A percentile compares a stretch with the other conserved stretches of the same genome.
These are phyloP conservation scores for Channa striata DNA, from an alignment of 2,797 vertebrate genomes.

Conservation along the genomic window DNA sequence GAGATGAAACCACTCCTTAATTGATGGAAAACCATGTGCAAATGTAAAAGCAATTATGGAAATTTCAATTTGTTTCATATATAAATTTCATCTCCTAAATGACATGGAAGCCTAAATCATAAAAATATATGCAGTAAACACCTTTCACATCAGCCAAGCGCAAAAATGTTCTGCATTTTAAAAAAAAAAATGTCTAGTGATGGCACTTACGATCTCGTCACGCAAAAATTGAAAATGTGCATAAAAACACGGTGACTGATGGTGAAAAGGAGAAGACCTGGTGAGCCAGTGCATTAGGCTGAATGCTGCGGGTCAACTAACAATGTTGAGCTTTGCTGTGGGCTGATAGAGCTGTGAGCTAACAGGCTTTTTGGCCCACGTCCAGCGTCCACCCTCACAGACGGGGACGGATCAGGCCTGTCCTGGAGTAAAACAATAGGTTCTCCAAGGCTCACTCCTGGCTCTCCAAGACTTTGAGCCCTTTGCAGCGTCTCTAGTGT, in stretches of 20 bases:
- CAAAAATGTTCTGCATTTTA: background rate
- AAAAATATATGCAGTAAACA: background rate
- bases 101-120: slow-evolving; percentile 13
- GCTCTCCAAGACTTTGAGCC: slow-evolving; percentile 1
- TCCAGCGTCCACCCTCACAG: background rate
- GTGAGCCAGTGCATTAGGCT: background rate
- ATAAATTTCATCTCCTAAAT: background rate
- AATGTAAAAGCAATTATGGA: background rate
- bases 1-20: background rate
- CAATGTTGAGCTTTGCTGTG: slow-evolving; percentile 5
- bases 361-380: slow-evolving; percentile 2
- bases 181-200: background rate
- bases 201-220: background rate
- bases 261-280: background rate
- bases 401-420: background rate
- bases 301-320: background rate
- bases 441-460: slow-evolving; percentile 1
- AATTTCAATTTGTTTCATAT: background rate
- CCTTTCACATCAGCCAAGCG: background rate
- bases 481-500: slow-evolving; percentile 11
- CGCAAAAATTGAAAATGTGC: too few species aligned
- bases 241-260: background rate
- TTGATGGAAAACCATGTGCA: background rate
- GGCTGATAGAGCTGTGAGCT: slow-evolving; percentile 11
- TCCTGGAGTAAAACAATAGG: slow-evolving; percentile 4